Evolutionary conservation across 1,140 invertebrate species (phyloP), one percentile per base, ranked within the genome.

Genomic region (Drosophila rhopaloa): DNA sequence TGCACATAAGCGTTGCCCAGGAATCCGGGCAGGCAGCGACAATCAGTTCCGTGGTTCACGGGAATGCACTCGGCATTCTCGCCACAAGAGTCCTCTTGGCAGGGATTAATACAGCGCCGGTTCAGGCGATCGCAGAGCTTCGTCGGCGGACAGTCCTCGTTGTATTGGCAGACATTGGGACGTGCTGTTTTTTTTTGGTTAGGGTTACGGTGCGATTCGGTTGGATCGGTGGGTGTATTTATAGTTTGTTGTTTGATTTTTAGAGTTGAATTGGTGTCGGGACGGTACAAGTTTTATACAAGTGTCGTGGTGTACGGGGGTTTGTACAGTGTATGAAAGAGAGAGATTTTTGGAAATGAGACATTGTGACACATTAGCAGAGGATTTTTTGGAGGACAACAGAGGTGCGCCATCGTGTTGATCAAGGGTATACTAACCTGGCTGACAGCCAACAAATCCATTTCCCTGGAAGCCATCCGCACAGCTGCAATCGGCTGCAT

Each of bases 391-490:
- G 14, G 19, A 76, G 70, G 63, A 68, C 47, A 67, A 56, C 51
- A 70, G 47, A 60, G 47, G 68, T 76, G 74, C 58, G 58, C 55
- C 41, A 54, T 44, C 53, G 70, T 75, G 29, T 37, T 56, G 41
- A 44, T 32, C 53, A 50, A 35, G 19, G 4, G 19, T 14, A 37
- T 66, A 81, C 91, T 94, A 94, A 97, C 96, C 96, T 94, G 95
- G 94, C 67, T 95, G 94, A 83, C 96, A 97, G 74, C 95, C 94
- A 19, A 96, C 94, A 81, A 96, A 96, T 82, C 97, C 97, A 88
- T 98, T 97, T 83, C 97, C 97, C 89, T 97, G 95, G 89, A 95
- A 97, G 56, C 96, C 97, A 91, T 97, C 95, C 32, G 94, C 94
- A 84, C 97, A 98, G 79, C 94, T 96, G 91, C 97, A 98, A 68